A percentile compares a stretch with the other conserved stretches of the same genome.
Conservation (phyloP, 2,797 vertebrate genomes). For the Acanthurus tractus region DNA sequence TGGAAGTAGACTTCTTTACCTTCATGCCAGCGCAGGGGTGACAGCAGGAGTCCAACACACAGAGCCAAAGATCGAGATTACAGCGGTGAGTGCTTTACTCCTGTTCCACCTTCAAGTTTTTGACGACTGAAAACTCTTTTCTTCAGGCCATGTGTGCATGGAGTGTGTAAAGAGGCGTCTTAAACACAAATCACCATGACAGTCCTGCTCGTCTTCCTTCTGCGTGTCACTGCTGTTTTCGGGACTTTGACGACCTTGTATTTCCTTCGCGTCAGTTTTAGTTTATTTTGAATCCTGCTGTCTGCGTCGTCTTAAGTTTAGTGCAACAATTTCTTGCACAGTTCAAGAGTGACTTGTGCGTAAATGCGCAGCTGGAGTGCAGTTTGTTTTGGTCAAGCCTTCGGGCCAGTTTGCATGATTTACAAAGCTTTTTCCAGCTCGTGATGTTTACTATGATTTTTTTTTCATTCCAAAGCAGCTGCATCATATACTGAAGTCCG, state of each 20-base stretch:
- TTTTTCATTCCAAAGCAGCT: neutral
- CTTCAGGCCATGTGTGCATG: neutral
- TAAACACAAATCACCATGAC: neutral
- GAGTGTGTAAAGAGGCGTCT: neutral
- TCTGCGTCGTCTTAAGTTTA: neutral
- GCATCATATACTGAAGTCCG: neutral
- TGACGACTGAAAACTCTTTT: neutral
- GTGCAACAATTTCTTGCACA: neutral
- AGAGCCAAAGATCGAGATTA: conserved; percentile 14
- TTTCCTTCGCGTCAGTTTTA: neutral
- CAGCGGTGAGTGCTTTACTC: conserved; percentile 49
- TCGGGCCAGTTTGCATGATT: conserved; percentile 1
- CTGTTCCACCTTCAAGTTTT: neutral
- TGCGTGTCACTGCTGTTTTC: neutral
- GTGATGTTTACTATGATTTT: neutral
- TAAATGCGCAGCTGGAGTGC: conserved; percentile 50
- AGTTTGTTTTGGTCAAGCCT: conserved; percentile 15
- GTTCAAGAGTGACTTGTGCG: conserved; percentile 15
- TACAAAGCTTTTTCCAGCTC: neutral
- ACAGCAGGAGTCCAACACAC: conserved; percentile 23
- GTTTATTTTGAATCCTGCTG: neutral
- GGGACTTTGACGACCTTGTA: neutral
- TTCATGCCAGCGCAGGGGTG: conserved; percentile 43
- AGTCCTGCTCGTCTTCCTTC: neutral
- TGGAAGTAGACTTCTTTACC: conserved; percentile 46